Conservation (phyloP, 2,113 vertebrate genomes). For the Oxyruncus cristatus region DNA sequence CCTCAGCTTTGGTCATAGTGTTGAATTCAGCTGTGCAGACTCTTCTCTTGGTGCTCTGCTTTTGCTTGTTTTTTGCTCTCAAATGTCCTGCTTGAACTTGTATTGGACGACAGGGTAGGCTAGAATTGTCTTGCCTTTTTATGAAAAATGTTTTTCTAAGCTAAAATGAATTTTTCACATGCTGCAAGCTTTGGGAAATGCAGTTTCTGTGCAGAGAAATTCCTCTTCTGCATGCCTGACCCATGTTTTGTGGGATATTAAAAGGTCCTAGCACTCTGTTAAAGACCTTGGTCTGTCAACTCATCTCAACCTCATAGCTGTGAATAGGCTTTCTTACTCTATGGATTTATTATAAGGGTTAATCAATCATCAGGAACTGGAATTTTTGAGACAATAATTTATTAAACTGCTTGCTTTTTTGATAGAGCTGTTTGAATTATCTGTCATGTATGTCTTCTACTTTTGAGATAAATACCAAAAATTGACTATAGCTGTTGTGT, state of each 20-base stretch:
- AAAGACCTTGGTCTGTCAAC: neutral
- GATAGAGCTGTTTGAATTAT: neutral
- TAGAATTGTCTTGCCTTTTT: neutral
- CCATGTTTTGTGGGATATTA: rapidly evolving
- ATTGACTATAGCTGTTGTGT: neutral
- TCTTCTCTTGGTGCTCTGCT: neutral
- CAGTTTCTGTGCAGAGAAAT: neutral
- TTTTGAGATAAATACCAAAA: neutral
- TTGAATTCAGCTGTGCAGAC: neutral
- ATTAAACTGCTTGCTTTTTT: neutral
- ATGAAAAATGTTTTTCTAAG: neutral
- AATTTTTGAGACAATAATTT: neutral
- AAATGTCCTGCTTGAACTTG: neutral
- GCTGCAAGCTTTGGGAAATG: neutral
- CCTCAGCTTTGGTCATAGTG: neutral
- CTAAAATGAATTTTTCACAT: neutral
- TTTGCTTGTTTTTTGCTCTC: neutral
- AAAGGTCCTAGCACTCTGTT: neutral
- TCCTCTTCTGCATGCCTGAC: neutral
- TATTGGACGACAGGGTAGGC: neutral
- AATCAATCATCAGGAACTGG: neutral
- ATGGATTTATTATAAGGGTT: neutral
- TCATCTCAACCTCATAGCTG: neutral
- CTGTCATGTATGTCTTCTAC: neutral
- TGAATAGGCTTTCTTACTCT: neutral